phyloP scores from a whole-genome alignment of 2,888 invertebrate species.

The Leptopterna dolabrata region DNA sequence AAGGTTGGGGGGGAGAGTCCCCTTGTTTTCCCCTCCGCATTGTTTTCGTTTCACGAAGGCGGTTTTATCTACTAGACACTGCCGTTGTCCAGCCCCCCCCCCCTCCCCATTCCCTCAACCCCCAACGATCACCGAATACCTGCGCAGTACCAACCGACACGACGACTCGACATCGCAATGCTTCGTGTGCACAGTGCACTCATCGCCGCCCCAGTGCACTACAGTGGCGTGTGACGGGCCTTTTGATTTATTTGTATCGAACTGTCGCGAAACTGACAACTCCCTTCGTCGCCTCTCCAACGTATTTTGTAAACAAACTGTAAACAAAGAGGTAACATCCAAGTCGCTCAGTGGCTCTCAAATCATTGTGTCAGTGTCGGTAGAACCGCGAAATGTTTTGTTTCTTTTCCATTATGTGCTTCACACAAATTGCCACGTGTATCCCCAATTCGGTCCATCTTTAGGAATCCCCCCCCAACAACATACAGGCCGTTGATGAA shows the following conservation, averaged over 20 bases:
- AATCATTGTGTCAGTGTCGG: no score
- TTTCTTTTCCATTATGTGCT: no score
- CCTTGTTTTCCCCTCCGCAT: background rate
- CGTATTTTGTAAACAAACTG: no score
- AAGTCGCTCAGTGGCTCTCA: no score
- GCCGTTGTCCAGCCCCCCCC: background rate
- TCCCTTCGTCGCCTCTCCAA: background rate
- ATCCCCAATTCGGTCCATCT: no score
- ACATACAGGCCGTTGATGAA: no score
- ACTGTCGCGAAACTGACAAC: background rate
- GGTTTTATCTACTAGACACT: background rate
- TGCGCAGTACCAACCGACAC: background rate
- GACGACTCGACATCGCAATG: background rate
- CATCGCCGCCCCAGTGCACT: background rate
- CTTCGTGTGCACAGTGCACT: background rate
- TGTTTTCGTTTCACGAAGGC: background rate
- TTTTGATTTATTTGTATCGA: background rate
- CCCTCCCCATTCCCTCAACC: no score
- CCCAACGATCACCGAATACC: no score
- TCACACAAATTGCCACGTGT: no score
- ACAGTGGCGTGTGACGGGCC: background rate
- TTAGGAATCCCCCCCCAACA: no score
- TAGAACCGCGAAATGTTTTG: no score
- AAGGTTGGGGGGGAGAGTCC: background rate
- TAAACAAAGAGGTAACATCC: no score